These are phyloP conservation scores for Drosophila hamatofila DNA, from an alignment of 2,888 invertebrate genomes.

Conservation along the genomic window DNA sequence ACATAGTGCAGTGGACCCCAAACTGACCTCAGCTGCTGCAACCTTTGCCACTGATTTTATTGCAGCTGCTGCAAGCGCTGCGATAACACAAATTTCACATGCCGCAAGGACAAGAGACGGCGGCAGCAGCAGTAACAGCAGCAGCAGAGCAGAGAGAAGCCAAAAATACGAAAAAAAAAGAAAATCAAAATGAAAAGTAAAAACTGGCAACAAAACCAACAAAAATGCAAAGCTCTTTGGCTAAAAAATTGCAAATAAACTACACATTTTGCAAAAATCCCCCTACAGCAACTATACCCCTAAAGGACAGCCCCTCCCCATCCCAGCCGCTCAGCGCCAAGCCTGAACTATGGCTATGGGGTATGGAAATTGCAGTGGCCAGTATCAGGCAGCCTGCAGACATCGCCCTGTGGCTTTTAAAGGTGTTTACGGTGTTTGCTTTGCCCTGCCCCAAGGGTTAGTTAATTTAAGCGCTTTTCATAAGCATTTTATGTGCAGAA, in stretches of 20 bases:
- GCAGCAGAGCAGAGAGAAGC: not conserved
- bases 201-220: conserved; percentile 36
- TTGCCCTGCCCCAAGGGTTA: conserved; percentile 55
- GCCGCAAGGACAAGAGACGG: conserved; percentile 30
- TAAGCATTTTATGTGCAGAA: conserved; percentile 68
- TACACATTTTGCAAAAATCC: conserved; percentile 66
- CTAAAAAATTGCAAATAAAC: conserved; percentile 79
- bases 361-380: conserved; percentile 68
- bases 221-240: conserved; percentile 75
- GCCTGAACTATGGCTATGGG: conserved; percentile 50
- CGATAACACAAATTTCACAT: conserved; percentile 77
- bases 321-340: not conserved
- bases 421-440: conserved; percentile 77
- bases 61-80: conserved; percentile 74
- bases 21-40: conserved; percentile 79
- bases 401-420: conserved; percentile 70
- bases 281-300: not conserved
- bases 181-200: conserved; percentile 35
- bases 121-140: not conserved
- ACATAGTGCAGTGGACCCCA: conserved; percentile 57
- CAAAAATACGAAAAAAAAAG: conserved; percentile 27
- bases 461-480: conserved; percentile 79
- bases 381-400: conserved; percentile 71
- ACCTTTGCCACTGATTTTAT: conserved; percentile 80
- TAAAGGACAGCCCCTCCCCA: not conserved